Base-by-base conservation (phyloP, 2,797 vertebrate genomes). In the Myotis findleyi region DNA sequence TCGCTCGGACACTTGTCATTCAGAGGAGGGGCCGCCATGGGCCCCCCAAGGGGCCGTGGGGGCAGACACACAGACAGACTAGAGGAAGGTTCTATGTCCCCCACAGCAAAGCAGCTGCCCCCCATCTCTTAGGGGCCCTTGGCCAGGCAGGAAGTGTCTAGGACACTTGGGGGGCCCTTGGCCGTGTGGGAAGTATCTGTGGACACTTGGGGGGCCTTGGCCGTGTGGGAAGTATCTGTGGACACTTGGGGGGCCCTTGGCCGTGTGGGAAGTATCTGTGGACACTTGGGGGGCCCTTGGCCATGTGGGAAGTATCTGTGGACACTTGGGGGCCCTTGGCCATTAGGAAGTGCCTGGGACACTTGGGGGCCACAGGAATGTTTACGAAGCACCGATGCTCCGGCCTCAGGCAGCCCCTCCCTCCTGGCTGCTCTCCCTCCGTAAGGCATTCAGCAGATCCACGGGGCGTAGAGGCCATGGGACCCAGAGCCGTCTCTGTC, bases 401-500 rank as follows among this genome's bases (percentile, higher is more conserved):
- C 18, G 71, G 18, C 47, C 55, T 30, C 27, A 0, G 27, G 38
- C 21, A 14, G 44, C n/a, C 7, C 49, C 7, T 21, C 6, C 13
- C 55, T 8, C 13, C 11, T 7, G 0, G 38, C 23, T 4, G 41
- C 55, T 44, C 12, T 1, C 3, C 17, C 16, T 53, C 8, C 9
- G 0, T 18, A 7, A 25, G 7, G 2, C 6, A 30, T 18, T 3
- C 2, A 0, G 36, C 62, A 36, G 27, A 21, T 1, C 9, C 18
- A 30, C 36, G 2, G n/a, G 64, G 47, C 25, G 0, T 0, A 23
- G 13, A 38, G 17, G 47, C 73, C 3, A 0, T 0, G n/a, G 55
- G 11, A 6, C 33, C 36, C 6, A 0, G 30, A 21, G 25, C 14
- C 9, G 41, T 12, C 73, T 33, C 12, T 0, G 17, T n/a, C 10